Base-by-base conservation (phyloP, 2,888 invertebrate genomes). In the Xestia sexstrigata region DNA sequence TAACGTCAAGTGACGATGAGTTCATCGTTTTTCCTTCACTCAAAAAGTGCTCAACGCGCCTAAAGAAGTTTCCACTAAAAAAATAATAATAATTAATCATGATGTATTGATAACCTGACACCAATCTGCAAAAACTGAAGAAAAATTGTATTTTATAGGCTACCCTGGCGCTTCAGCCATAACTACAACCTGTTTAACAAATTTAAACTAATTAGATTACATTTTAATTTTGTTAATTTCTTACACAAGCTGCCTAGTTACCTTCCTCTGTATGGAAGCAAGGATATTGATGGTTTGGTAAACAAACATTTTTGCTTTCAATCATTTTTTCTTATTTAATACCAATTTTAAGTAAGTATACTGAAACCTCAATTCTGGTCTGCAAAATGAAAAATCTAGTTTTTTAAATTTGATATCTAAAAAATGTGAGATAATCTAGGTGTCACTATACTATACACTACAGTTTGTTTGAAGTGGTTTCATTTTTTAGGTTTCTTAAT, bases 241-340 rank as follows among this genome's bases (percentile, higher is more conserved):
- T 92, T 88, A 89, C 85, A 82, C 96, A 97, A 98, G 98, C 98
- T 98, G 96, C 98, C 98, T 88, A 98, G 97, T 95, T 98, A 98
- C 95, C 97, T 98, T 88, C 98, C 98, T 84, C 95, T 98, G 87
- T 98, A 98, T 94, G 98, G 98, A 93, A 97, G 97, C 93, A 97
- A 97, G 96, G 98, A 98, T 93, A 97, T 97, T 91, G 98, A 98
- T 93, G 98, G 98, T 96, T 96, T 98, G 98, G 98, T 98, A 97
- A 97, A 83, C 74, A 65, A 82, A 58, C 79, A 73, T 75, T 81
- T 42, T 79, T 79, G 47, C 72, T 81, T 78, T 85, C 42, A 76
- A 65, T 72, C 66, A 47, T 70, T 49, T 69, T 60, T 26, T 74
- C 15, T 42, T 20, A 45, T n/a, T 58, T 3, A 35, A 49, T 7